Evolutionary conservation across 2,888 invertebrate species (phyloP).

Genomic region (Alloscopus bannaensis): DNA sequence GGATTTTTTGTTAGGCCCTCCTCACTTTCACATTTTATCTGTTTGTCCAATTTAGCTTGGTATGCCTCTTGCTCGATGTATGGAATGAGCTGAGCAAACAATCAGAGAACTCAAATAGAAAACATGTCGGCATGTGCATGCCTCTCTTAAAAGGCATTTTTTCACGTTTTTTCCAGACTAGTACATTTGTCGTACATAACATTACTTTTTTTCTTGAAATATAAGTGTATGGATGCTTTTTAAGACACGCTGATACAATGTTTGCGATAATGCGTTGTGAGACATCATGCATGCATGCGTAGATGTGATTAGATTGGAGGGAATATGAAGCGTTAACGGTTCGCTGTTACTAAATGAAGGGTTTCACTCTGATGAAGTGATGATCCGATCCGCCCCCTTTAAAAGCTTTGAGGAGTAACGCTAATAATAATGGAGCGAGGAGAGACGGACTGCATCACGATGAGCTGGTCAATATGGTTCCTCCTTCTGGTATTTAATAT

Average conservation of each 20-base stretch:
- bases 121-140: constrained; percentile 52
- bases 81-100: constrained; percentile 56
- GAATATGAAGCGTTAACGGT: not conserved
- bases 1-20: constrained; percentile 36
- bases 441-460: not conserved
- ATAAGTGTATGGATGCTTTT: not conserved
- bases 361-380: constrained; percentile 1
- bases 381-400: constrained; percentile 28
- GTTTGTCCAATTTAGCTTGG: not conserved
- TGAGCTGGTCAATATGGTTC: not conserved
- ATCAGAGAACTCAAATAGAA: constrained; percentile 21
- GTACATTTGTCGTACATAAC: constrained; percentile 46
- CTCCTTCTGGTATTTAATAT: not conserved
- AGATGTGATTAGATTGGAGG: not conserved
- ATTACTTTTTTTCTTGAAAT: constrained; percentile 1
- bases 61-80: not conserved
- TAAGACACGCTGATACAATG: not conserved
- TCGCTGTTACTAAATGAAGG: not conserved
- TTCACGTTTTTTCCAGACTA: not conserved
- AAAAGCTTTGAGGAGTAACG: constrained; percentile 28
- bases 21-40: constrained; percentile 22
- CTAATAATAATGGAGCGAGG: not conserved
- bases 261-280: not conserved
- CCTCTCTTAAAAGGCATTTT: constrained; percentile 23
- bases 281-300: not conserved